A percentile compares a stretch with the other conserved stretches of the same genome.
phyloP scores from a whole-genome alignment of 2,888 invertebrate species.

The Pristionchus maxplancki region DNA sequence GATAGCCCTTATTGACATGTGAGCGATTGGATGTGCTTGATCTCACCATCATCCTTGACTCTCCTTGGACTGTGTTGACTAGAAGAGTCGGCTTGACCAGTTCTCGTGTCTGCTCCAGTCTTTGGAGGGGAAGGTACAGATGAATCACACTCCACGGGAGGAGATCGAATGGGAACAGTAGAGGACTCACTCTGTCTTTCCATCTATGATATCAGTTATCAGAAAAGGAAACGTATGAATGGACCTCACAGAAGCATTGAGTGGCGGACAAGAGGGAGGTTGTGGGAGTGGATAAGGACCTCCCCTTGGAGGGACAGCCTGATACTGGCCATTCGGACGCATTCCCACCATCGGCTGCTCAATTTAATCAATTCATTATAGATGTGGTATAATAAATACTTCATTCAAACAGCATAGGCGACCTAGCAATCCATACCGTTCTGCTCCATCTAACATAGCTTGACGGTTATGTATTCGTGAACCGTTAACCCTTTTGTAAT shows the following conservation, averaged over 20 bases:
- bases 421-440: too few relatives aligned
- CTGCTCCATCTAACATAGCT: too few relatives aligned
- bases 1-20: too few relatives aligned
- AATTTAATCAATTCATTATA: too few relatives aligned
- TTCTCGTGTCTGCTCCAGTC: not conserved
- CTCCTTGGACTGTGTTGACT: constrained; percentile 21
- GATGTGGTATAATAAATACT: too few relatives aligned
- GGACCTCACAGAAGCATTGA: not conserved
- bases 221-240: not conserved
- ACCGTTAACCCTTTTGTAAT: too few relatives aligned
- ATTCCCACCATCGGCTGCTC: too few relatives aligned
- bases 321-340: too few relatives aligned
- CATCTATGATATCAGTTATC: not conserved
- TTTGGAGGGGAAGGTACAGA: constrained; percentile 72
- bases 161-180: constrained; percentile 49
- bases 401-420: too few relatives aligned
- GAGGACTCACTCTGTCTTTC: not conserved
- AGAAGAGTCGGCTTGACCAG: not conserved
- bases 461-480: too few relatives aligned
- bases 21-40: not conserved
- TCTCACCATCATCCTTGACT: constrained; percentile 29
- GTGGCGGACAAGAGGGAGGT: not conserved
- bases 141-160: constrained; percentile 72
- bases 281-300: not conserved
- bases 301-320: too few relatives aligned